phyloP scores from a whole-genome alignment of 2,113 vertebrate genomes.

The Aphyosemion australe region DNA sequence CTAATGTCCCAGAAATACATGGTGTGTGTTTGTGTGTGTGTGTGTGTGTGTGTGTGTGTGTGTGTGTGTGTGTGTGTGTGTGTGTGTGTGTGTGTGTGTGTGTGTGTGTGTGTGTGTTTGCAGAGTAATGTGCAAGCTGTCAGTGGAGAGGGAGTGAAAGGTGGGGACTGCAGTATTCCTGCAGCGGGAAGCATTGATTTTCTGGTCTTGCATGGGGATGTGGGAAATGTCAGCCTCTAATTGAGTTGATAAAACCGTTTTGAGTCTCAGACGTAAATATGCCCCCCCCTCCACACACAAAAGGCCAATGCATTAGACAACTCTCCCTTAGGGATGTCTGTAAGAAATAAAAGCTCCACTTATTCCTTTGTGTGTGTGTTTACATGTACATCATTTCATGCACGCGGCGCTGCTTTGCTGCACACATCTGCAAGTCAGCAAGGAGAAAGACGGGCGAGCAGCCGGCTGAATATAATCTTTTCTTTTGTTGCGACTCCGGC shows the following conservation, averaged over 20 bases:
- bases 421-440: conserved; percentile 3
- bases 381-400: conserved; percentile 22
- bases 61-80: conserved; percentile 4
- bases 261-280: conserved; percentile 74
- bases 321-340: conserved; percentile 41
- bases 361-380: conserved; percentile 15
- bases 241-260: conserved; percentile 79
- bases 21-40: neutral
- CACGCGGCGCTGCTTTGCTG: conserved; percentile 15
- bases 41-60: conserved; percentile 22
- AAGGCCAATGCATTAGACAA: conserved; percentile 56
- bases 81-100: neutral
- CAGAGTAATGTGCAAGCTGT: conserved; percentile 48
- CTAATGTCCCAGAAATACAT: conserved; percentile 41
- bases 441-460: conserved; percentile 2
- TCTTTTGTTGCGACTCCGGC: conserved; percentile 29
- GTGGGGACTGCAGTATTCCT: conserved; percentile 71
- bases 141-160: conserved; percentile 59
- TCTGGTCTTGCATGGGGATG: conserved; percentile 59
- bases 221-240: conserved; percentile 79
- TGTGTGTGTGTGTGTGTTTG: conserved; percentile 23
- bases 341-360: conserved; percentile 42
- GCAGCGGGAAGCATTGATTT: conserved; percentile 73
- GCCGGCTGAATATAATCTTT: conserved; percentile 18
- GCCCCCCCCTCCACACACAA: conserved; percentile 33